Evolutionary conservation across 2,113 vertebrate species (phyloP).

Genomic region (Lepidothrix coronata): DNA sequence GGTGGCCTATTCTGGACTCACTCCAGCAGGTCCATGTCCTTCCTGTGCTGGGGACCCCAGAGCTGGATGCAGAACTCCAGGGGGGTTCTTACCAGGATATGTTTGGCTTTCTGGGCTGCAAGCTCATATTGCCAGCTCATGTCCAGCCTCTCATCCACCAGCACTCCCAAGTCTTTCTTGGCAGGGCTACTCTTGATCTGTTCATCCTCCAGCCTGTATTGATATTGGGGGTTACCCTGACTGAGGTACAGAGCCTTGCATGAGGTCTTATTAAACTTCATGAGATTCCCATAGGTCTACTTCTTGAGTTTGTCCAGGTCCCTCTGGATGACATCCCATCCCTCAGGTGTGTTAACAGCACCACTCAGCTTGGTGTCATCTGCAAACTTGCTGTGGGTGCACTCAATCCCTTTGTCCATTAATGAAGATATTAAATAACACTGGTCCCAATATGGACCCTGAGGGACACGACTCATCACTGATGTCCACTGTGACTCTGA

Average conservation of each 20-base stretch:
- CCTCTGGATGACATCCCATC: background rate
- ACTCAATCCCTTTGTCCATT: background rate
- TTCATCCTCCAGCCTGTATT: background rate
- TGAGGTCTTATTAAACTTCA: background rate
- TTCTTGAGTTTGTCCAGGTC: background rate
- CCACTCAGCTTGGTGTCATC: background rate
- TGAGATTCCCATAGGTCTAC: background rate
- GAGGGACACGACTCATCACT: background rate
- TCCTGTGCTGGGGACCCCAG: too few relatives aligned
- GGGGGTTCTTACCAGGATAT: too few relatives aligned
- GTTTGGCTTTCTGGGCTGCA: too few relatives aligned
- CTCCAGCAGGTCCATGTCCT: too few relatives aligned
- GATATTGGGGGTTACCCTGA: background rate
- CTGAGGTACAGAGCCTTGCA: too few relatives aligned
- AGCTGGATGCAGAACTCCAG: too few relatives aligned
- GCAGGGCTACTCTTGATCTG: too few relatives aligned
- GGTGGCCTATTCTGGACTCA: too few relatives aligned
- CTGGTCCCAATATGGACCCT: background rate
- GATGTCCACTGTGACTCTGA: background rate
- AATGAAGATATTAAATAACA: background rate
- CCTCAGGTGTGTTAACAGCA: background rate
- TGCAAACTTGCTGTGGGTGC: background rate
- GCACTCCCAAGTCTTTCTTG: too few relatives aligned
- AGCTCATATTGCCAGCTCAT: too few relatives aligned
- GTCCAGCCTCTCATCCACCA: too few relatives aligned